Evolutionary conservation across 2,888 invertebrate genomes (phyloP).

Genomic region (Prosopocoilus inquinatus): DNA sequence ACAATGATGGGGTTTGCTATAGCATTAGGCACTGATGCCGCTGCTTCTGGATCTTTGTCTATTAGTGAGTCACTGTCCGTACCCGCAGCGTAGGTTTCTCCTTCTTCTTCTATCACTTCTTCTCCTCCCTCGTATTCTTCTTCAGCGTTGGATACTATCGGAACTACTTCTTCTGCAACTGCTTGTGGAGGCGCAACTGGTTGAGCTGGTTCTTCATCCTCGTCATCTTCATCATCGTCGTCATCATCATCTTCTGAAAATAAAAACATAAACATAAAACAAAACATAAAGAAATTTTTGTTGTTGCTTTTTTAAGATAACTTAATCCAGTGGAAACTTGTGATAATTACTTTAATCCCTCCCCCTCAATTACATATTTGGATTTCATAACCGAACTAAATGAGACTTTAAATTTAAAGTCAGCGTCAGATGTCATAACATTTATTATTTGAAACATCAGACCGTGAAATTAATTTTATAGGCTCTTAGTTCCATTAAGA

Average conservation of each 20-base stretch:
- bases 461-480: too few relatives aligned
- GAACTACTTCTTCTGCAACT: conserved; percentile 43
- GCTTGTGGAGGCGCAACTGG: conserved; percentile 47
- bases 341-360: too few relatives aligned
- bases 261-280: too few relatives aligned
- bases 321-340: too few relatives aligned
- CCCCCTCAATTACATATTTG: too few relatives aligned
- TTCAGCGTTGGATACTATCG: conserved; percentile 45
- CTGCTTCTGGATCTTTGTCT: conserved; percentile 44
- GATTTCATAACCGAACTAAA: too few relatives aligned
- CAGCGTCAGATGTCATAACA: too few relatives aligned
- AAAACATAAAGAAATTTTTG: too few relatives aligned
- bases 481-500: too few relatives aligned
- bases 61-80: conserved; percentile 34
- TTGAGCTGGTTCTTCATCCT: conserved; percentile 53
- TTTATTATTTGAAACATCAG: too few relatives aligned
- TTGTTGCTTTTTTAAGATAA: too few relatives aligned
- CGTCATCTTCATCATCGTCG: conserved; percentile 56
- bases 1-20: conserved; percentile 43
- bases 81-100: conserved; percentile 44
- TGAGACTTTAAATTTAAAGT: too few relatives aligned
- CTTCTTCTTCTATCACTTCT: conserved; percentile 50
- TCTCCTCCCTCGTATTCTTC: conserved; percentile 46
- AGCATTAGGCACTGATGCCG: conserved; percentile 28
- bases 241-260: conserved; percentile 44